A percentile compares a stretch with the other conserved stretches of the same genome.
Evolutionary conservation across 2,797 vertebrate genomes (phyloP).

Genomic region (Arremon brunneinucha): DNA sequence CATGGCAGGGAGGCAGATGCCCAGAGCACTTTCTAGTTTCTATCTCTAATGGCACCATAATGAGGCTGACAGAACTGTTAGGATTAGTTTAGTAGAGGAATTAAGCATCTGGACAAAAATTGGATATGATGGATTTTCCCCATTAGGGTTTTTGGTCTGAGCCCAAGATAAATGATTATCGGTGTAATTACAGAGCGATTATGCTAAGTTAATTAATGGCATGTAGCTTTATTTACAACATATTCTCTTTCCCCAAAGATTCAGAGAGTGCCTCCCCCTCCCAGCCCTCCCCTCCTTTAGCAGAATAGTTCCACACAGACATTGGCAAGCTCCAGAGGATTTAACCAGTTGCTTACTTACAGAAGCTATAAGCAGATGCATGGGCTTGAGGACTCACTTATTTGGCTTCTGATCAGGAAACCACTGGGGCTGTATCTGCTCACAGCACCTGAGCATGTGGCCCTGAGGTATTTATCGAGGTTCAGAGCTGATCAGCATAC

Average conservation of each 20-base stretch:
- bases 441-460: background rate
- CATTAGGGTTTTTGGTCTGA: constrained; percentile 56
- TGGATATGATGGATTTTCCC: constrained; percentile 63
- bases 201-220: constrained; percentile 55
- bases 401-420: background rate
- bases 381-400: background rate
- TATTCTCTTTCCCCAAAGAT: constrained; percentile 27
- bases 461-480: background rate
- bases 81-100: constrained; percentile 55
- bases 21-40: constrained; percentile 1
- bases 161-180: constrained; percentile 64
- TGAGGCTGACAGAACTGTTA: constrained; percentile 22
- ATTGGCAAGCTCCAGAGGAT: background rate
- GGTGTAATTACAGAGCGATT: constrained; percentile 61
- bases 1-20: background rate
- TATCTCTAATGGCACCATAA: background rate
- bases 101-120: constrained; percentile 66
- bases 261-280: background rate
- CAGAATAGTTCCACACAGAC: background rate
- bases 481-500: background rate
- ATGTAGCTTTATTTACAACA: constrained; percentile 55
- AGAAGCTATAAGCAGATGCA: constrained; percentile 1
- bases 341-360: background rate
- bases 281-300: background rate
- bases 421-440: background rate